Evolutionary conservation across 2,797 vertebrate genomes (phyloP).

Genomic region (Odontamblyopus lacepedii): DNA sequence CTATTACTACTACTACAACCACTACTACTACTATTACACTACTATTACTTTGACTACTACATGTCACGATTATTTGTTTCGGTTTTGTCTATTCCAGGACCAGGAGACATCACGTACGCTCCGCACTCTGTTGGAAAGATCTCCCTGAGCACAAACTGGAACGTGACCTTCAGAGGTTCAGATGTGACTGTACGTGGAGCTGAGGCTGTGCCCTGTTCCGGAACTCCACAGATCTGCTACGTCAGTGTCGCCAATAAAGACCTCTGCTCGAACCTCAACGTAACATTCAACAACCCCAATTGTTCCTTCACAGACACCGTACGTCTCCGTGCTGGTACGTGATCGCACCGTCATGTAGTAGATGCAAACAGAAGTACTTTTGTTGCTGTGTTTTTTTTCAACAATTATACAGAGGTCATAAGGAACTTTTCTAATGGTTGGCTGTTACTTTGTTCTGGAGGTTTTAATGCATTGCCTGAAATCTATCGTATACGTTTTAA

Average conservation of each 20-base stretch:
- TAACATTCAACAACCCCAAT: background rate
- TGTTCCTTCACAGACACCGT: fast-evolving
- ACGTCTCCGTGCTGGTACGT: slow-evolving; percentile 27
- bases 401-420: no score
- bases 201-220: fast-evolving
- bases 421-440: no score
- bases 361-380: no score
- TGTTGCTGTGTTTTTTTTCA: no score
- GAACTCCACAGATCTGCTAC: fast-evolving
- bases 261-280: slow-evolving; percentile 25
- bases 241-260: background rate
- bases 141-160: slow-evolving; percentile 28
- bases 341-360: background rate
- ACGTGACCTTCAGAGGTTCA: slow-evolving; percentile 26
- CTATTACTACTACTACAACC: no score
- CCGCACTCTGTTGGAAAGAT: background rate
- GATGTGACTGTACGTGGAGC: fast-evolving
- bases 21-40: no score
- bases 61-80: background rate
- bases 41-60: no score
- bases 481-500: no score
- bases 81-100: slow-evolving; percentile 26
- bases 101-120: fast-evolving
- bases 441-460: no score
- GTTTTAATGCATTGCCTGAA: no score